Percentiles rank a stretch among this genome's conserved stretches.
Conservation (phyloP, 2,888 invertebrate species). For the Eulithis prunata region DNA sequence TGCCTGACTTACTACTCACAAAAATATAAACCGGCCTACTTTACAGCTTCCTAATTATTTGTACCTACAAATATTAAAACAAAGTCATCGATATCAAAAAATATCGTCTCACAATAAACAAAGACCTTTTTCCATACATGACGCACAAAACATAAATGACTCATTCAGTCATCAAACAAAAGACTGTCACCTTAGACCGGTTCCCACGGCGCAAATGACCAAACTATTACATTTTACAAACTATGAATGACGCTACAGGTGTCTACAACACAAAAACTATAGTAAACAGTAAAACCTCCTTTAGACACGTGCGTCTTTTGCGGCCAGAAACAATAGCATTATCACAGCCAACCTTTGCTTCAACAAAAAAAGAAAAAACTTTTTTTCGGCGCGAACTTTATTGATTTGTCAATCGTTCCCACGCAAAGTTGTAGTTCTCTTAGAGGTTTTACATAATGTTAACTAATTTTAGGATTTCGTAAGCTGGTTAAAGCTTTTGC, state of each 20-base stretch:
- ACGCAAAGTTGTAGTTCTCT: conserved; percentile 46
- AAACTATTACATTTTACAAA: conserved; percentile 55
- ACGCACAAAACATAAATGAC: conserved; percentile 34
- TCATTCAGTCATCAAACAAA: conserved; percentile 43
- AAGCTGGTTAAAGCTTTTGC: conserved; percentile 48
- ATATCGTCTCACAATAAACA: conserved; percentile 23
- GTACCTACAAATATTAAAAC: too few relatives aligned
- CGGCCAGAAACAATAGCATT: conserved; percentile 76
- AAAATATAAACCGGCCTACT: too few relatives aligned
- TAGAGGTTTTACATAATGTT: conserved; percentile 31
- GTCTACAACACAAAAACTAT: conserved; percentile 63
- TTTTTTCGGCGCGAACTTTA: conserved; percentile 63
- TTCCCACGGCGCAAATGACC: conserved; percentile 63
- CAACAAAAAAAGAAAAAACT: conserved; percentile 50
- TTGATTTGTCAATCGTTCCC: conserved; percentile 66
- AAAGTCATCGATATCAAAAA: not conserved
- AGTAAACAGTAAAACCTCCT: conserved; percentile 71
- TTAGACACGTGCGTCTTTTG: conserved; percentile 77
- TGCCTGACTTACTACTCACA: too few relatives aligned
- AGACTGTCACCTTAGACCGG: conserved; percentile 43
- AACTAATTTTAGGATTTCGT: conserved; percentile 29
- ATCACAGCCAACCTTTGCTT: conserved; percentile 49
- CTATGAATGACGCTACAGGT: conserved; percentile 76
- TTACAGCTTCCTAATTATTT: too few relatives aligned
- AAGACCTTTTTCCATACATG: conserved; percentile 23